Conservation (phyloP, 2,797 vertebrate species). For the Pygocentrus nattereri region DNA sequence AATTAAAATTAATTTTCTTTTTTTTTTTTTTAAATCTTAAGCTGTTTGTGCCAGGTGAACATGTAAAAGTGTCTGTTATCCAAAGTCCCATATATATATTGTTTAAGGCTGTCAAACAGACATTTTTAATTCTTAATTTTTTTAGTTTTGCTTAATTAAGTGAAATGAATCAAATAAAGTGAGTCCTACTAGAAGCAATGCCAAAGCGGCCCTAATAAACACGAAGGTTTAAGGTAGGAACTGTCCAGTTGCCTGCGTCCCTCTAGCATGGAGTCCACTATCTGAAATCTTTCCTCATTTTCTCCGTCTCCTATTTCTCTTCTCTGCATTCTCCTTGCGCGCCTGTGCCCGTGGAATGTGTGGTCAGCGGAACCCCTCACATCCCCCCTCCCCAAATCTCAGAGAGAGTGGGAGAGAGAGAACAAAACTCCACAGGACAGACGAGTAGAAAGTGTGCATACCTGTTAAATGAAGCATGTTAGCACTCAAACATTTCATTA, state of each 20-base stretch:
- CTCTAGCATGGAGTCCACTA: background rate
- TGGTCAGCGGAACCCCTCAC: conserved; percentile 30
- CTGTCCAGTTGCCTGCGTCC: conserved; percentile 31
- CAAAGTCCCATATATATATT: no score
- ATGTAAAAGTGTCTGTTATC: no score
- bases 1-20: no score
- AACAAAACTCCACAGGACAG: conserved; percentile 45
- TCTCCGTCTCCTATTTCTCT: background rate
- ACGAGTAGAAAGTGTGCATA: conserved; percentile 56
- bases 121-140: no score
- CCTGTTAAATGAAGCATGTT: conserved; percentile 62
- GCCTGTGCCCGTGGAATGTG: conserved; percentile 53
- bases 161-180: no score
- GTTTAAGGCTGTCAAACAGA: no score
- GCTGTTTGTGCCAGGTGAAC: no score
- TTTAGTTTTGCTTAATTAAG: no score
- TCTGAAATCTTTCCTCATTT: conserved; percentile 27
- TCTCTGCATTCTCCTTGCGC: conserved; percentile 29
- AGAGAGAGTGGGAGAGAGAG: conserved; percentile 33
- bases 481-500: conserved; percentile 62
- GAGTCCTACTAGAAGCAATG: no score
- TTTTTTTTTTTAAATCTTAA: no score
- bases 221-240: background rate
- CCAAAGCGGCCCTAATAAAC: background rate
- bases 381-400: background rate